These are phyloP conservation scores for Centropyge bicolor DNA, from an alignment of 2,797 vertebrate genomes.

Conservation along the genomic window DNA sequence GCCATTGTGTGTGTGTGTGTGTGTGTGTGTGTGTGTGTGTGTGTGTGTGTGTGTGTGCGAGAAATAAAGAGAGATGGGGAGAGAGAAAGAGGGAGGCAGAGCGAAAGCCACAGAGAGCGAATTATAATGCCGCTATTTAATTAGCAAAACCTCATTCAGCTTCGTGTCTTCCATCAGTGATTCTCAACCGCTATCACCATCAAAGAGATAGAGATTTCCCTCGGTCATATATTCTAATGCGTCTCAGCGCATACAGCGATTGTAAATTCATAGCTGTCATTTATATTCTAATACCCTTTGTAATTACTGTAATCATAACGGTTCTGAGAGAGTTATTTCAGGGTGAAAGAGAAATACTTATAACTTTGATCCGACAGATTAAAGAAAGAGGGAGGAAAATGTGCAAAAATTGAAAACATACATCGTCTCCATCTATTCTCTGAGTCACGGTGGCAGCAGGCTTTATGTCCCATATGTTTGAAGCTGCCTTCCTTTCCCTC, in stretches of 20 bases:
- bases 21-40: slow-evolving; percentile 52
- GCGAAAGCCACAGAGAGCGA: slow-evolving; percentile 47
- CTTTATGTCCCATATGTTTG: neutral
- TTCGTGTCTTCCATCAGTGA: slow-evolving; percentile 73
- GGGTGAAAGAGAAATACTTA: slow-evolving; percentile 34
- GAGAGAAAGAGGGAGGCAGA: slow-evolving; percentile 62
- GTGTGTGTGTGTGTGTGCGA: slow-evolving; percentile 38
- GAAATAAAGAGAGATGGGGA: slow-evolving; percentile 7
- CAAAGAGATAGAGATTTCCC: slow-evolving; percentile 74
- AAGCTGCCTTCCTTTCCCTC: neutral
- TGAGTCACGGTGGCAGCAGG: neutral
- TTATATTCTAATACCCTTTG: slow-evolving; percentile 70
- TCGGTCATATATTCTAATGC: slow-evolving; percentile 76
- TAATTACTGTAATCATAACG: slow-evolving; percentile 54
- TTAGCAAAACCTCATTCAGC: slow-evolving; percentile 76
- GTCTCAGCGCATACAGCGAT: slow-evolving; percentile 49
- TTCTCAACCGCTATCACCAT: slow-evolving; percentile 79
- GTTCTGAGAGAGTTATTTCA: slow-evolving; percentile 49
- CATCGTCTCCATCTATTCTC: neutral
- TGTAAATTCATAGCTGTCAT: slow-evolving; percentile 68
- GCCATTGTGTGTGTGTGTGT: slow-evolving; percentile 61
- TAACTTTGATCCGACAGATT: slow-evolving; percentile 28
- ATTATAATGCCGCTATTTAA: slow-evolving; percentile 77
- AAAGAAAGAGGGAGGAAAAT: slow-evolving; percentile 8
- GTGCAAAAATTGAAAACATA: slow-evolving; percentile 10